These are phyloP conservation scores for Oncorhynchus keta DNA, from an alignment of 2,113 vertebrate species.

Conservation along the genomic window DNA sequence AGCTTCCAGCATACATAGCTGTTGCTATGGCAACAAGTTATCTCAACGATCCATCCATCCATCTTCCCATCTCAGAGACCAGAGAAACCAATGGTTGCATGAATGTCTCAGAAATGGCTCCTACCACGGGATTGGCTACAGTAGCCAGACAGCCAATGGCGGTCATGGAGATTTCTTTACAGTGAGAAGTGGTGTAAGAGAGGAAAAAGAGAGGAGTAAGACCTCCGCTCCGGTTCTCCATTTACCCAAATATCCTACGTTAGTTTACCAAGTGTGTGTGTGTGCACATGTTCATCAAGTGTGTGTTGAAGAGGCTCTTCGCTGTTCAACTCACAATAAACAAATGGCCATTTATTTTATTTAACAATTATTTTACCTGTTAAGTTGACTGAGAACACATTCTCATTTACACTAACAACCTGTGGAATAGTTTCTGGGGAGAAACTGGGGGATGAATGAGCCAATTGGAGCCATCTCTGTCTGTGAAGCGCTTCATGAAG, in stretches of 20 bases:
- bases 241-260: too few species aligned
- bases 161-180: not conserved
- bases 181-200: not conserved
- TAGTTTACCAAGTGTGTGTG: not conserved
- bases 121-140: not conserved
- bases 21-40: constrained; percentile 62
- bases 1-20: constrained; percentile 40
- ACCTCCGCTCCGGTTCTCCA: too few species aligned
- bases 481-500: not conserved
- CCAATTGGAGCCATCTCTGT: constrained; percentile 2
- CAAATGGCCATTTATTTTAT: constrained; percentile 6
- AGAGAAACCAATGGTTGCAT: constrained; percentile 21
- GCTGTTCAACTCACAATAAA: constrained; percentile 18
- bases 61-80: constrained; percentile 25
- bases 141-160: not conserved
- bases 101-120: not conserved
- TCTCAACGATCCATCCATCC: constrained; percentile 16
- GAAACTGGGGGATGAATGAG: too few species aligned
- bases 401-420: too few species aligned
- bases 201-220: not conserved
- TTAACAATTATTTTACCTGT: too few species aligned
- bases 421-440: too few species aligned
- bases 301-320: constrained; percentile 1
- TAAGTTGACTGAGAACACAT: too few species aligned
- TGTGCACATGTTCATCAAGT: not conserved